These are phyloP conservation scores for Phrynosoma platyrhinos DNA, from an alignment of 2,113 vertebrate genomes.

Conservation along the genomic window DNA sequence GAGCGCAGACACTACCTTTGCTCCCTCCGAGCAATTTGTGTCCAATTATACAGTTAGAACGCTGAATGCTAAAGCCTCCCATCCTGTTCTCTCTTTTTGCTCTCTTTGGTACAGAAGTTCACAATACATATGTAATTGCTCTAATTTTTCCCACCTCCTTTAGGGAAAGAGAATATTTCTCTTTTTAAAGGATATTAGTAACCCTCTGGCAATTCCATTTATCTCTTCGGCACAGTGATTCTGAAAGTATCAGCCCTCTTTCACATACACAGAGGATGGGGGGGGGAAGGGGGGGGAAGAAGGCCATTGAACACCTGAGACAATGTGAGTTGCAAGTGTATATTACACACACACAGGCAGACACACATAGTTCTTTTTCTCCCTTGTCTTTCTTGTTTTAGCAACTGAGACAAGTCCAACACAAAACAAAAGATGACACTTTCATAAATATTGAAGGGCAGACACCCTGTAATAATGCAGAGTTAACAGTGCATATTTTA, in stretches of 20 bases:
- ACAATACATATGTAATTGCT: constrained; percentile 74
- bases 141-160: constrained; percentile 69
- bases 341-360: not conserved
- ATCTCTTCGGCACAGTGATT: constrained; percentile 65
- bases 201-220: constrained; percentile 76
- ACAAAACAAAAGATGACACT: not conserved
- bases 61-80: constrained; percentile 39
- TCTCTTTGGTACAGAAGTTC: constrained; percentile 67
- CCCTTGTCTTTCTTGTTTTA: not conserved
- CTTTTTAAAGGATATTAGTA: constrained; percentile 74
- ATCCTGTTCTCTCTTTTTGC: constrained; percentile 40
- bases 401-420: not conserved
- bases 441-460: constrained; percentile 49
- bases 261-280: constrained; percentile 24
- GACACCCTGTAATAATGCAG: constrained; percentile 16
- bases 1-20: not conserved
- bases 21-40: constrained; percentile 47
- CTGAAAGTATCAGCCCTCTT: constrained; percentile 45
- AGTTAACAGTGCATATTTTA: constrained; percentile 50
- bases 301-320: constrained; percentile 43
- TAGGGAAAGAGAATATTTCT: constrained; percentile 69
- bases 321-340: accelerated
- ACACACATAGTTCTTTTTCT: not conserved
- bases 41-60: constrained; percentile 46
- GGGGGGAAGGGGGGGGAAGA: accelerated